A percentile compares a stretch with the other conserved stretches of the same genome.
Evolutionary conservation across 2,113 vertebrate genomes (phyloP).

Genomic region (Suncus etruscus): DNA sequence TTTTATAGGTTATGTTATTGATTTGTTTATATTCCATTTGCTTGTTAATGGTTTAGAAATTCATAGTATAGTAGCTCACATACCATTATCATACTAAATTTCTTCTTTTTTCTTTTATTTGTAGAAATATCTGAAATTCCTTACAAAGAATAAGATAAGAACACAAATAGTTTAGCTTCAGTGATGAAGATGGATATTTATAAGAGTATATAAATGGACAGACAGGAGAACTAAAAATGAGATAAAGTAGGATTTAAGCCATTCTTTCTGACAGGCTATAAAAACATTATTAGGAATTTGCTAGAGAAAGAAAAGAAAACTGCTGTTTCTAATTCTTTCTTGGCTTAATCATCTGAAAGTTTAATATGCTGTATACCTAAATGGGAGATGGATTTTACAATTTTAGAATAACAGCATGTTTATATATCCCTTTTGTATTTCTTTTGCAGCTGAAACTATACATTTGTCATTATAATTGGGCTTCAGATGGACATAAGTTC

Average conservation of each 20-base stretch:
- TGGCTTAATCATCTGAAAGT: constrained; percentile 73
- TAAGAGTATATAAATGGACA: constrained; percentile 67
- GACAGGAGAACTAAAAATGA: constrained; percentile 65
- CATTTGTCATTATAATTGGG: constrained; percentile 54
- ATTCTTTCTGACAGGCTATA: constrained; percentile 65
- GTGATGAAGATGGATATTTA: constrained; percentile 77
- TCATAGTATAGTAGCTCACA: constrained; percentile 71
- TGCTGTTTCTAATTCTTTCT: constrained; percentile 55
- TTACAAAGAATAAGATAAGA: constrained; percentile 48
- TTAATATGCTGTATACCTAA: constrained; percentile 75
- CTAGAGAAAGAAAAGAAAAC: constrained; percentile 72
- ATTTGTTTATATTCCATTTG: constrained; percentile 80
- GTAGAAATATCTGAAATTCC: constrained; percentile 66
- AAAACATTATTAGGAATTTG: constrained; percentile 74
- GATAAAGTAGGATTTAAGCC: constrained; percentile 73
- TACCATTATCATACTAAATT: constrained; percentile 66
- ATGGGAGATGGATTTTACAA: constrained; percentile 67
- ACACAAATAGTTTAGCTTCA: constrained; percentile 74
- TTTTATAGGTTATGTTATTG: constrained; percentile 81
- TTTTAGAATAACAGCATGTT: constrained; percentile 58
- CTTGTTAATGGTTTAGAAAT: constrained; percentile 80
- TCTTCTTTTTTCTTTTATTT: constrained; percentile 67
- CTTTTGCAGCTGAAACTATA: constrained; percentile 21
- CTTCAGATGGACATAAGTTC: constrained; percentile 40
- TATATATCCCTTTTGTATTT: constrained; percentile 44